These are phyloP conservation scores for Coluber constrictor DNA, from an alignment of 2,797 vertebrate genomes.

Conservation along the genomic window DNA sequence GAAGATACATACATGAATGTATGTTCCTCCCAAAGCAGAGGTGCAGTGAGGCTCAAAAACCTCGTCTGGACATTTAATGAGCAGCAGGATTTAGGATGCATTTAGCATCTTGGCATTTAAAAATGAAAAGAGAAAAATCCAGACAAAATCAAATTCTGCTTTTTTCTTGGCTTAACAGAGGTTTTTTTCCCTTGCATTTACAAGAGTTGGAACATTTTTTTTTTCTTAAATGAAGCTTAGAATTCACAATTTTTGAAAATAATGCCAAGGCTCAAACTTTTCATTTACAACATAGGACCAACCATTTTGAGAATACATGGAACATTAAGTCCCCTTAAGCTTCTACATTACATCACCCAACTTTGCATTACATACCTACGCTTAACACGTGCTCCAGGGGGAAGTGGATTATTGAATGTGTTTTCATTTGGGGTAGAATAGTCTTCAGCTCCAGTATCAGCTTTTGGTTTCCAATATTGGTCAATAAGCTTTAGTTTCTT, in stretches of 20 bases:
- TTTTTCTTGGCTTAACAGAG: neutral
- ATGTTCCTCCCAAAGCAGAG: neutral
- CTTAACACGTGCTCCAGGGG: neutral
- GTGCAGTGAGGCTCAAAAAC: neutral
- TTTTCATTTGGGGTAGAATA: neutral
- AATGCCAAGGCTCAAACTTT: neutral
- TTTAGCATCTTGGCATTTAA: neutral
- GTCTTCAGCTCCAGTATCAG: fast-evolving
- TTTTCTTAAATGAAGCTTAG: neutral
- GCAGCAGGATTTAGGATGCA: neutral
- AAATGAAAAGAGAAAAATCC: neutral
- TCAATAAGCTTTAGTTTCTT: constrained; percentile 39
- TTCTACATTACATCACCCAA: neutral
- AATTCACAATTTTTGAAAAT: neutral
- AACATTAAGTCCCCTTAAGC: neutral
- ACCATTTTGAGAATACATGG: neutral
- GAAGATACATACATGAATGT: neutral
- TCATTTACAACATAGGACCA: neutral
- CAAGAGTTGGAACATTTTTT: neutral
- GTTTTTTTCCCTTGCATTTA: neutral
- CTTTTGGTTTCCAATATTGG: constrained; percentile 46
- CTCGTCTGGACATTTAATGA: neutral
- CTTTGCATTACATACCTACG: constrained; percentile 7
- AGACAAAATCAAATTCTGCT: neutral
- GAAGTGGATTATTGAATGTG: neutral